These are phyloP conservation scores for Oenanthe oenanthe DNA, from an alignment of 2,113 vertebrate species.

Conservation along the genomic window DNA sequence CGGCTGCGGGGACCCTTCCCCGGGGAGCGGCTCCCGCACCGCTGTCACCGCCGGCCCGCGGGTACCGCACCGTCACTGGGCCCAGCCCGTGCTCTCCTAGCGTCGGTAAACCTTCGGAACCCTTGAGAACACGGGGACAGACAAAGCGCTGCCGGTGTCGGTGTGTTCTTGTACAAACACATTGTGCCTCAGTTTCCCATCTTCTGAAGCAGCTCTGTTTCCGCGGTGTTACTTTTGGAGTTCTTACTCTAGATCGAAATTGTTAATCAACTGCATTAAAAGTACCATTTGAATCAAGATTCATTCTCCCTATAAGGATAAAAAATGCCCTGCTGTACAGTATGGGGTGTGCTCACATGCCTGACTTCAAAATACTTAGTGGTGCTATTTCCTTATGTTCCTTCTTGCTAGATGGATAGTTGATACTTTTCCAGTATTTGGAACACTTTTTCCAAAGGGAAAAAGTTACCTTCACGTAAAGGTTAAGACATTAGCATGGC, in stretches of 20 bases:
- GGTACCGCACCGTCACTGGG: rapidly evolving
- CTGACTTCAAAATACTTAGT: not conserved
- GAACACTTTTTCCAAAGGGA: not conserved
- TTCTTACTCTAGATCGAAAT: not conserved
- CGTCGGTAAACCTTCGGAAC: rapidly evolving
- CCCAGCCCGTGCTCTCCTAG: rapidly evolving
- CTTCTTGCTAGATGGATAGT: not conserved
- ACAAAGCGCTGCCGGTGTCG: rapidly evolving
- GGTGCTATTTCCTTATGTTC: not conserved
- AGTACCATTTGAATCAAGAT: not conserved
- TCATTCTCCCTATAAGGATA: not conserved
- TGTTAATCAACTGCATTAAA: not conserved
- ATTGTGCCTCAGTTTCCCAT: rapidly evolving
- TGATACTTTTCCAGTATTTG: not conserved
- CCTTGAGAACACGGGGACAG: rapidly evolving
- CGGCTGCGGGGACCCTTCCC: rapidly evolving
- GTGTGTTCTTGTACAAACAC: rapidly evolving
- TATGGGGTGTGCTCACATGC: rapidly evolving
- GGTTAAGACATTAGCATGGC: not conserved
- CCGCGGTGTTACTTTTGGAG: not conserved
- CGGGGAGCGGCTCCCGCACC: rapidly evolving
- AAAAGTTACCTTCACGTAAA: not conserved
- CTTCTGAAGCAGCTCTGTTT: not conserved
- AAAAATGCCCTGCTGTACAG: not conserved
- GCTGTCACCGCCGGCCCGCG: rapidly evolving